Evolutionary conservation across 2,888 invertebrate genomes (phyloP).

Genomic region (Melieria crassipennis): DNA sequence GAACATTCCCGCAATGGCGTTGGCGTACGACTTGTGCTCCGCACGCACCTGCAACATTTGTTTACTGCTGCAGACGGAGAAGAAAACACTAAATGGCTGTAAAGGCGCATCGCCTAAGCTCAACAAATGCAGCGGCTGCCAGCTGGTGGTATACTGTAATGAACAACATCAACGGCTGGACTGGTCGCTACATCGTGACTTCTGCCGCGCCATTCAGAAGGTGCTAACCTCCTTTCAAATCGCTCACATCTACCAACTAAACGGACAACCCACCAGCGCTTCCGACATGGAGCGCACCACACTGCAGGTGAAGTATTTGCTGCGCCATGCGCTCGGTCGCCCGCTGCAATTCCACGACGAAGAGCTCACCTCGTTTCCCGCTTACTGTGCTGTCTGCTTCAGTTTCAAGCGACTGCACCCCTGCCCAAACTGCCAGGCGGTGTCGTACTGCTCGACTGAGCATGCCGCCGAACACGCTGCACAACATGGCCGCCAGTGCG

Average conservation of each 20-base stretch:
- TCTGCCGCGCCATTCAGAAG: slow-evolving; percentile 67
- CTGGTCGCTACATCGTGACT: slow-evolving; percentile 72
- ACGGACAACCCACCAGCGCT: slow-evolving; percentile 41
- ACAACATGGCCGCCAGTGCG: slow-evolving; percentile 49
- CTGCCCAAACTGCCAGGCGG: slow-evolving; percentile 48
- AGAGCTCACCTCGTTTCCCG: slow-evolving; percentile 55
- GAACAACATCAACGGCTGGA: slow-evolving; percentile 74
- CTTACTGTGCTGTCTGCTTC: slow-evolving; percentile 53
- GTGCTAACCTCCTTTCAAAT: slow-evolving; percentile 43
- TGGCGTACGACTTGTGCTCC: slow-evolving; percentile 15
- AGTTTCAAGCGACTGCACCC: slow-evolving; percentile 37
- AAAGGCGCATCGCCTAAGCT: slow-evolving; percentile 3
- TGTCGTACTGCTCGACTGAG: slow-evolving; percentile 52
- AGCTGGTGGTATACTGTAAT: slow-evolving; percentile 72
- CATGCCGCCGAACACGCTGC: slow-evolving; percentile 46
- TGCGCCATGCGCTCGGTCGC: slow-evolving; percentile 45
- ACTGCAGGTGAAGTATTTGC: slow-evolving; percentile 49
- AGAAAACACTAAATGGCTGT: background rate
- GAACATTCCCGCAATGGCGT: slow-evolving; percentile 12
- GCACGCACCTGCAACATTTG: slow-evolving; percentile 43
- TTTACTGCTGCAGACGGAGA: slow-evolving; percentile 33
- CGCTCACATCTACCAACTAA: slow-evolving; percentile 47
- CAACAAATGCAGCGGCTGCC: slow-evolving; percentile 71
- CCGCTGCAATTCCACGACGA: slow-evolving; percentile 49
- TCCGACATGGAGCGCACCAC: slow-evolving; percentile 46